These are phyloP conservation scores for Caenorhabditis zanzibari DNA, from an alignment of 2,888 invertebrate species.

Conservation along the genomic window DNA sequence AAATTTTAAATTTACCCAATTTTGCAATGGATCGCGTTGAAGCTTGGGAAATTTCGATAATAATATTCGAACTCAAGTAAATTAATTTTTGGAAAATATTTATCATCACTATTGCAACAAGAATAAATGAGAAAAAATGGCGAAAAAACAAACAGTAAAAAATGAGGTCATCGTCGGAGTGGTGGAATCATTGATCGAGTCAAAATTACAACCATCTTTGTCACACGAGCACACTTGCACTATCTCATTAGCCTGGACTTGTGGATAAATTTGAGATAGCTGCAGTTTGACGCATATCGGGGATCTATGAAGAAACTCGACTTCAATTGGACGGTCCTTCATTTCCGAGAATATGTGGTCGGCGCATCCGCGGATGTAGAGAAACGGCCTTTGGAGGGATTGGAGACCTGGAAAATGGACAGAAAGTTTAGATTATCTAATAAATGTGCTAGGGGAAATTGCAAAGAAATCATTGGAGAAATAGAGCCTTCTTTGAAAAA, in stretches of 20 bases:
- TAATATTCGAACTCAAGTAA: too few species aligned
- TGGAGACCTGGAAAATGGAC: constrained; percentile 69
- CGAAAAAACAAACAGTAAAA: constrained; percentile 25
- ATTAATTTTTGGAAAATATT: too few species aligned
- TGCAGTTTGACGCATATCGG: constrained; percentile 72
- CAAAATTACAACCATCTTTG: constrained; percentile 72
- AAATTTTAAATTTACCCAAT: too few species aligned
- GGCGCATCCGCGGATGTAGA: constrained; percentile 76
- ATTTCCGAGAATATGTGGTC: constrained; percentile 69
- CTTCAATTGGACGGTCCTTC: constrained; percentile 61
- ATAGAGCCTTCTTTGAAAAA: too few species aligned
- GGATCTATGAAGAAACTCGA: constrained; percentile 71
- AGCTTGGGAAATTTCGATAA: too few species aligned
- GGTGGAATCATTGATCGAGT: constrained; percentile 45
- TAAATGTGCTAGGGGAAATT: too few species aligned
- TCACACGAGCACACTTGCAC: constrained; percentile 75
- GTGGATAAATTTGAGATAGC: constrained; percentile 74
- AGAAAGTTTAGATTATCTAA: neutral
- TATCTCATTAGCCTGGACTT: constrained; percentile 72
- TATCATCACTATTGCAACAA: constrained; percentile 10
- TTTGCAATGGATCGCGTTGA: too few species aligned
- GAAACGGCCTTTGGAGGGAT: constrained; percentile 66
- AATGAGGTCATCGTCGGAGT: neutral
- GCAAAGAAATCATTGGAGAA: too few species aligned
- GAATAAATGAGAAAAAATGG: constrained; percentile 9